These are phyloP conservation scores for Heliconius ismenius DNA, from an alignment of 2,888 invertebrate species.

Conservation along the genomic window DNA sequence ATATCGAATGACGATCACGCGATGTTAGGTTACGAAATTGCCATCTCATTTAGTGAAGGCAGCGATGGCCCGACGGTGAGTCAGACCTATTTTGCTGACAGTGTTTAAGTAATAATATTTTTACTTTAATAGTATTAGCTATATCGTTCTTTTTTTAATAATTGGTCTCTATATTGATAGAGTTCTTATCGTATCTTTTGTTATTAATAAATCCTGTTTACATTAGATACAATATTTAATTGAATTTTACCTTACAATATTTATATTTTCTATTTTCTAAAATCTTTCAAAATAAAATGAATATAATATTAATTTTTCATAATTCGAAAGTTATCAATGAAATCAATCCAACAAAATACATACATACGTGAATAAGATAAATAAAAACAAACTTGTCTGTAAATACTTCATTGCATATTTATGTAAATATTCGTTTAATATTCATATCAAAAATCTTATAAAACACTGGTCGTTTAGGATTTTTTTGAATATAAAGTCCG, in stretches of 20 bases:
- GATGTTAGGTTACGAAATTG: slow-evolving; percentile 44
- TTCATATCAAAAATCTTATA: slow-evolving; percentile 28
- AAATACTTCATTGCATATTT: background rate
- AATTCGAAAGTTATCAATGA: too few species aligned
- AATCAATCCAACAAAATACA: background rate
- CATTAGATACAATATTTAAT: background rate
- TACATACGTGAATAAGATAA: background rate
- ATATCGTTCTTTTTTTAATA: slow-evolving; percentile 11
- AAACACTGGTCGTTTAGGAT: slow-evolving; percentile 55
- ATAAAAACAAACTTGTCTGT: background rate
- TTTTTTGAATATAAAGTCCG: slow-evolving; percentile 72
- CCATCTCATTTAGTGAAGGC: slow-evolving; percentile 41
- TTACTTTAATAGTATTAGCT: slow-evolving; percentile 5
- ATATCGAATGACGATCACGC: slow-evolving; percentile 48
- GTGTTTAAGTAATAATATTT: slow-evolving; percentile 26
- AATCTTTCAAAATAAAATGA: background rate
- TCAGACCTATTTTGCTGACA: slow-evolving; percentile 38
- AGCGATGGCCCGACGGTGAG: slow-evolving; percentile 37
- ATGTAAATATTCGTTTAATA: slow-evolving; percentile 33
- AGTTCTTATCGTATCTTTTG: background rate
- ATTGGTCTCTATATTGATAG: too few species aligned
- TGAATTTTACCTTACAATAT: background rate
- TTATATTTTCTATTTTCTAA: too few species aligned
- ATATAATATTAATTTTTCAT: background rate
- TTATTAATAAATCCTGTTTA: background rate